Evolutionary conservation across 1,140 invertebrate species (phyloP), one percentile per base, ranked within the genome.

Genomic region (Brachionus calyciflorus): DNA sequence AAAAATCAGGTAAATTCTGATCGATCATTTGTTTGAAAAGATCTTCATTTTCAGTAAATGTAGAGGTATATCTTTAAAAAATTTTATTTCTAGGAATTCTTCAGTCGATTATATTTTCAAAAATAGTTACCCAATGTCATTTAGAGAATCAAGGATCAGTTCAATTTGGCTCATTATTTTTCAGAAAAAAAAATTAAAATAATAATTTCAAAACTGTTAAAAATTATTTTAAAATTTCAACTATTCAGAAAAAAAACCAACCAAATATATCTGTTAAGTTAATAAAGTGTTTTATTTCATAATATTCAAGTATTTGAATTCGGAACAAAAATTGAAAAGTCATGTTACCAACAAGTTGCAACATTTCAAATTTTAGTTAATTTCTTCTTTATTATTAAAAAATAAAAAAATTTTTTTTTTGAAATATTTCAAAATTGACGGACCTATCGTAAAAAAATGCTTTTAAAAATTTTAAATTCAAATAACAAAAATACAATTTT

Each of bases 81-180:
- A n/a, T n/a, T n/a, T n/a, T n/a, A n/a, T n/a, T n/a, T n/a, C n/a
- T n/a, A n/a, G n/a, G n/a, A n/a, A n/a, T n/a, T n/a, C n/a, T n/a
- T n/a, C n/a, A n/a, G n/a, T n/a, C n/a, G n/a, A n/a, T n/a, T n/a
- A n/a, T n/a, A n/a, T n/a, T n/a, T n/a, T n/a, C n/a, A n/a, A n/a
- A n/a, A n/a, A n/a, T n/a, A 17, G 10, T 28, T 73, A 73, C 51
- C 51, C 69, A 5, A 73, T 37, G 21, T 73, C 51, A 21, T 19
- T 51, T 21, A 73, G 51, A 14, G 69, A 21, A 12, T 73, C 46
- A 1, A 73, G 51, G 24, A 73, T 49, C 14, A 73, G 21, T 7
- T 73, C 69, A 30, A 49, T 46, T 51, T 49, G 28, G 48, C 30
- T 73, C 51, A 49, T 70, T n/a, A 51, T 73, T 73, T 73, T 17